phyloP scores from a whole-genome alignment of 1,140 invertebrate genomes.

The Meteorus sp. region DNA sequence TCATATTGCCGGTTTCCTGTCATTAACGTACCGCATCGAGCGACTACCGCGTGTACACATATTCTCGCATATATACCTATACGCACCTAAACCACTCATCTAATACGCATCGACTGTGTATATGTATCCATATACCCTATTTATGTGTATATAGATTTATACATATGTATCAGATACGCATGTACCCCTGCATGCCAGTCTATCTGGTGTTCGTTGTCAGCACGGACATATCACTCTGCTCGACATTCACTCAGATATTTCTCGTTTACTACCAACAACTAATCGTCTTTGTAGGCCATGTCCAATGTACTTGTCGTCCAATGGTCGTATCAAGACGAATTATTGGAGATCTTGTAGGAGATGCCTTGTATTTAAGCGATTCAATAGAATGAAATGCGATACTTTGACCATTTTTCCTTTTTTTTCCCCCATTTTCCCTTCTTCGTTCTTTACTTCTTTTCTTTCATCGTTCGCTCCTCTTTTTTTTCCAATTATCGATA shows the following conservation, averaged over 20 bases:
- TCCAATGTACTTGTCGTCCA: background rate
- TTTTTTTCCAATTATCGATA: constrained; percentile 20
- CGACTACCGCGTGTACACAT: constrained; percentile 31
- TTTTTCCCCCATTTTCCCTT: background rate
- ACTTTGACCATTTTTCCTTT: background rate
- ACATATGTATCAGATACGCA: too few relatives aligned
- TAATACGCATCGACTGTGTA: background rate
- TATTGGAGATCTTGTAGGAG: constrained; percentile 10
- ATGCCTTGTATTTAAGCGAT: background rate
- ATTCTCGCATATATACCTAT: constrained; percentile 20
- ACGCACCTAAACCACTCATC: background rate
- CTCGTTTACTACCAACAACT: constrained; percentile 7
- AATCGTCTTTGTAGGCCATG: background rate
- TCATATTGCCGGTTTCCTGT: constrained; percentile 60
- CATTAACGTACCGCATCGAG: constrained; percentile 53
- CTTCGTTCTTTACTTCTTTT: background rate
- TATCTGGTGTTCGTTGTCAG: constrained; percentile 2
- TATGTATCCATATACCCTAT: background rate
- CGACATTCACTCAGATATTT: background rate
- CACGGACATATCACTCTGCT: constrained; percentile 10
- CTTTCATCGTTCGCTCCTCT: too few relatives aligned
- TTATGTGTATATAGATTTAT: background rate
- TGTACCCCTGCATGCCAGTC: constrained; percentile 15
- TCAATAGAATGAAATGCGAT: background rate
- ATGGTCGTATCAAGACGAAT: too few relatives aligned